phyloP scores from a whole-genome alignment of 2,888 invertebrate genomes.

The Tetropium fuscum region DNA sequence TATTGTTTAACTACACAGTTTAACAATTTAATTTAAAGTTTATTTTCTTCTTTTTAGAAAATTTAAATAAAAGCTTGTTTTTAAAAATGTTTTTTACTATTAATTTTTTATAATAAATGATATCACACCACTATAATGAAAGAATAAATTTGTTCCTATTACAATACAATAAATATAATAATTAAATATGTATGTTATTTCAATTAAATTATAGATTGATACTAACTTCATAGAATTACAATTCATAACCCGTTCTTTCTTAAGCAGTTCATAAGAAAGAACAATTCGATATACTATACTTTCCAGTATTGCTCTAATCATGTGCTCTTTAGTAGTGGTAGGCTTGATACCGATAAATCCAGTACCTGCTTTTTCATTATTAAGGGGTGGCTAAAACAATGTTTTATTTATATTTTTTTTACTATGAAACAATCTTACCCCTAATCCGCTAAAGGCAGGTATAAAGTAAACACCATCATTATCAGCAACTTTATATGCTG shows the following conservation, averaged over 20 bases:
- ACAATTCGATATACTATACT: slow-evolving; percentile 86
- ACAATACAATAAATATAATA: too few species aligned
- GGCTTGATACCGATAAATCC: slow-evolving; percentile 85
- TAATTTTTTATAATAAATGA: too few species aligned
- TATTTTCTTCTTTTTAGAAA: too few species aligned
- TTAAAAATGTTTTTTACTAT: too few species aligned
- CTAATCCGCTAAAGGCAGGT: slow-evolving; percentile 90
- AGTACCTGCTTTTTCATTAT: slow-evolving; percentile 85
- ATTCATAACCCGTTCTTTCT: slow-evolving; percentile 72
- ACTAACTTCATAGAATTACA: slow-evolving; percentile 73
- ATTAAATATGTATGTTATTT: too few species aligned
- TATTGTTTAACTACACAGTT: too few species aligned
- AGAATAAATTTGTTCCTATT: too few species aligned
- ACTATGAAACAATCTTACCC: slow-evolving; percentile 69
- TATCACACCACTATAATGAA: too few species aligned
- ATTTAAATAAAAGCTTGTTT: too few species aligned
- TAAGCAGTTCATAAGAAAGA: slow-evolving; percentile 81
- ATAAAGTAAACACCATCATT: slow-evolving; percentile 87
- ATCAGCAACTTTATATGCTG: slow-evolving; percentile 77
- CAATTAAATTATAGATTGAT: too few species aligned
- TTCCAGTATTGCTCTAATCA: slow-evolving; percentile 87
- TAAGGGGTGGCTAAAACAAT: slow-evolving; percentile 82
- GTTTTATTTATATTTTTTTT: background rate
- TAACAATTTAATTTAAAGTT: too few species aligned
- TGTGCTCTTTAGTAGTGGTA: slow-evolving; percentile 80